Conservation (phyloP, 2,113 vertebrate species). For the Gnathonemus echidnorhynchus region DNA sequence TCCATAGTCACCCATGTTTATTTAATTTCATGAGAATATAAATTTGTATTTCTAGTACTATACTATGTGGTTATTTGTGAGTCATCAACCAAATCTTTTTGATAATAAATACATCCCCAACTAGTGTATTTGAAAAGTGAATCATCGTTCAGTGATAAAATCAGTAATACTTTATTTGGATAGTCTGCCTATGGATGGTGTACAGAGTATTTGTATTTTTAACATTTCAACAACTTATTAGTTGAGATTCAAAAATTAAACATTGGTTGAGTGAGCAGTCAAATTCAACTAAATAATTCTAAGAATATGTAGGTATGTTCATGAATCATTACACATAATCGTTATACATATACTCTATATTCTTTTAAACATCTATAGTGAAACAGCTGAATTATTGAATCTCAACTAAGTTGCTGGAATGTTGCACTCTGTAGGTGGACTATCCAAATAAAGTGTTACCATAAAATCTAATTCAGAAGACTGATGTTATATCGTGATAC, state of each 20-base stretch:
- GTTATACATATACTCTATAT: not conserved
- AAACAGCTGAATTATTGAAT: not conserved
- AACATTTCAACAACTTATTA: not conserved
- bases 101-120: not conserved
- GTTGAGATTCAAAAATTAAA: not conserved
- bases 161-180: not conserved
- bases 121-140: not conserved
- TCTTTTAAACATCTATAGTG: not conserved
- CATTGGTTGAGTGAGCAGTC: not conserved
- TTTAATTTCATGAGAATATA: not conserved
- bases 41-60: not conserved
- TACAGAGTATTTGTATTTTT: not conserved
- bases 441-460: not conserved
- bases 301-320: not conserved
- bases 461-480: not conserved
- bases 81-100: not conserved
- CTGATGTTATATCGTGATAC: not conserved
- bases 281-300: not conserved
- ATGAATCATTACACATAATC: not conserved
- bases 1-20: not conserved
- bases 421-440: not conserved
- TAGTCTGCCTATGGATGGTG: not conserved
- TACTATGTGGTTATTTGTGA: not conserved
- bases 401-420: not conserved
- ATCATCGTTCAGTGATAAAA: not conserved